Evolutionary conservation across 2,113 vertebrate species (phyloP).

Genomic region (Ifrita kowaldi): DNA sequence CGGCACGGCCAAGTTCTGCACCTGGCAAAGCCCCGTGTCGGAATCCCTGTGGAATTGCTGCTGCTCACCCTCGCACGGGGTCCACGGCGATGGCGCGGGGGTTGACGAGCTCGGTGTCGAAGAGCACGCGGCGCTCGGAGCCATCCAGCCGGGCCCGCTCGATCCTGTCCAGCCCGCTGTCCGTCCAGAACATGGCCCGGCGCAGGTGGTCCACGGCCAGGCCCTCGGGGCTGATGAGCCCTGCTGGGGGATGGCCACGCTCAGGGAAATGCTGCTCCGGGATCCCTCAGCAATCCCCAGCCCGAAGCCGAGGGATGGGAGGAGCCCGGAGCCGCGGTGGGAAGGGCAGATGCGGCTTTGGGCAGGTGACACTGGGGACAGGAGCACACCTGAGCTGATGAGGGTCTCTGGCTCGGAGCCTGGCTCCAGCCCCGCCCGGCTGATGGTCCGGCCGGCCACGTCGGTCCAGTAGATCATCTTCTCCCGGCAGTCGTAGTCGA

Average conservation of each 20-base stretch:
- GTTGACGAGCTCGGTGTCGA: slow-evolving; percentile 87
- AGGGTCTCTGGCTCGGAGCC: slow-evolving; percentile 88
- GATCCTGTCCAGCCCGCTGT: slow-evolving; percentile 88
- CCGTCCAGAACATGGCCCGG: slow-evolving; percentile 90
- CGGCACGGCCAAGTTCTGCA: accelerated
- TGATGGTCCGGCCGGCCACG: slow-evolving; percentile 87
- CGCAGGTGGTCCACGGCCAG: slow-evolving; percentile 85
- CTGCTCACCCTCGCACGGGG: slow-evolving; percentile 82
- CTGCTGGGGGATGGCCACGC: slow-evolving; percentile 49
- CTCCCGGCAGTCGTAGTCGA: slow-evolving; percentile 90
- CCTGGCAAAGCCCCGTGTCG: background rate
- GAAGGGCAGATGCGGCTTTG: accelerated
- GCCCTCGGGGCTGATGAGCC: slow-evolving; percentile 91
- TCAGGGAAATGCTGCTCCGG: accelerated
- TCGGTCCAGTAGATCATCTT: slow-evolving; percentile 94
- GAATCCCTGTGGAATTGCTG: accelerated
- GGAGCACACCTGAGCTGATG: slow-evolving; percentile 80
- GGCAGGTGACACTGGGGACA: background rate
- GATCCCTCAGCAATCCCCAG: accelerated
- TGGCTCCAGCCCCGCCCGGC: slow-evolving; percentile 76
- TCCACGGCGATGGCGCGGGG: slow-evolving; percentile 92
- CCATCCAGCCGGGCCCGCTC: slow-evolving; percentile 87
- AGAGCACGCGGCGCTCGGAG: slow-evolving; percentile 79
- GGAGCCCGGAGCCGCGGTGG: accelerated
- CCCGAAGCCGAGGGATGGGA: accelerated